phyloP scores from a whole-genome alignment of 2,888 invertebrate species.

The Drosophila bunnanda region DNA sequence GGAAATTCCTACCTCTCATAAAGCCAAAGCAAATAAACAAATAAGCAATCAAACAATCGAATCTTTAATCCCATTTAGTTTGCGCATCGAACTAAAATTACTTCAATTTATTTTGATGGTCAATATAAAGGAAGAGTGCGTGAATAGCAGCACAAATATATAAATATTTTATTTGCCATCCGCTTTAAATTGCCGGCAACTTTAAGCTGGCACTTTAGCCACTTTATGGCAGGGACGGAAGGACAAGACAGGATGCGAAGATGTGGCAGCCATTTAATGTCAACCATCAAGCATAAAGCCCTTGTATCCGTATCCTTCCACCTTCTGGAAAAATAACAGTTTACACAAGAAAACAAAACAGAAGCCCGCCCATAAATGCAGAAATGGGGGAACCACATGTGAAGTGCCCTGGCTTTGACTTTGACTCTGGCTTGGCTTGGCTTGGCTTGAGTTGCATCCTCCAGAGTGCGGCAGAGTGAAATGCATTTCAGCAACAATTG shows the following conservation, averaged over 20 bases:
- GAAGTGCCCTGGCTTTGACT: conserved; percentile 72
- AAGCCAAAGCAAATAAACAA: conserved; percentile 48
- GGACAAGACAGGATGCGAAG: conserved; percentile 16
- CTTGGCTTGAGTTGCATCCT: conserved; percentile 44
- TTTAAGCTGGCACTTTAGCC: conserved; percentile 74
- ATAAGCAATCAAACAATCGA: conserved; percentile 57
- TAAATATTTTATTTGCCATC: conserved; percentile 59
- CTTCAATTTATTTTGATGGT: conserved; percentile 75
- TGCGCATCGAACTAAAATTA: conserved; percentile 53
- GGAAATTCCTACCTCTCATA: conserved; percentile 1
- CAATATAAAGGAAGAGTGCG: conserved; percentile 65
- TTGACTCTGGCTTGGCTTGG: conserved; percentile 56
- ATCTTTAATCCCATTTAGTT: conserved; percentile 70
- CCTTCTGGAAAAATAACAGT: conserved; percentile 74
- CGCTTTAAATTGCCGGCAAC: conserved; percentile 66
- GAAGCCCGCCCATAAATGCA: conserved; percentile 30
- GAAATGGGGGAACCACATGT: conserved; percentile 65
- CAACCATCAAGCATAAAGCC: conserved; percentile 75
- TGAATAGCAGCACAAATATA: conserved; percentile 55
- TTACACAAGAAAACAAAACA: conserved; percentile 73
- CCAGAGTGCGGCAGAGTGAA: conserved; percentile 59
- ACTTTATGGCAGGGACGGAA: conserved; percentile 58
- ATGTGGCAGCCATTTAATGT: conserved; percentile 78
- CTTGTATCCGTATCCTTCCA: conserved; percentile 49
- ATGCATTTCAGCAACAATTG: conserved; percentile 80